Conservation (phyloP, 2,888 invertebrate genomes). For the Gymnoscelis rufifasciata region DNA sequence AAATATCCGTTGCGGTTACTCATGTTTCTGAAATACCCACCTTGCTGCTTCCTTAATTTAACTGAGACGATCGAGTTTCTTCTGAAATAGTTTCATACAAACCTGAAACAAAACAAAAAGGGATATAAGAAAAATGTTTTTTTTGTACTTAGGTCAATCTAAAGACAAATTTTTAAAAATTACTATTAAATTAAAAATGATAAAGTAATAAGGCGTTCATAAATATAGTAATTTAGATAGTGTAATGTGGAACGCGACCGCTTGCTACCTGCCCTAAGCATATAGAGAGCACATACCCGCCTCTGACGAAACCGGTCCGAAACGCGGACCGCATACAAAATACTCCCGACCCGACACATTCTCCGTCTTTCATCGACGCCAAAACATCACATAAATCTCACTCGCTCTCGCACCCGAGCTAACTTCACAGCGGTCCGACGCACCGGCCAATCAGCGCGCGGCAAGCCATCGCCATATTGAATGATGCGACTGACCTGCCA, state of each 20-base stretch:
- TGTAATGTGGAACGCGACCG: constrained; percentile 8
- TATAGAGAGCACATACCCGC: constrained; percentile 71
- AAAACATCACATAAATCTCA: constrained; percentile 71
- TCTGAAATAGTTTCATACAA: constrained; percentile 34
- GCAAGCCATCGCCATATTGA: constrained; percentile 74
- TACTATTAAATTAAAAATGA: too few relatives aligned
- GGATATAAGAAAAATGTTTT: neutral
- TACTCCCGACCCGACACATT: constrained; percentile 65
- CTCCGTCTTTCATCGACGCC: constrained; percentile 72
- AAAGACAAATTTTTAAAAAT: too few relatives aligned
- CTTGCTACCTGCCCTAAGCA: constrained; percentile 65
- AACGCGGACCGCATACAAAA: constrained; percentile 70
- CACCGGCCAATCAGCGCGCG: constrained; percentile 54
- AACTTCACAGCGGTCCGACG: constrained; percentile 61
- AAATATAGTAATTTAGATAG: neutral
- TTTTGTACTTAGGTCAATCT: too few relatives aligned
- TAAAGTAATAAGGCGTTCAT: too few relatives aligned
- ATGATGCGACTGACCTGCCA: constrained; percentile 56
- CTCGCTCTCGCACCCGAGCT: constrained; percentile 63
- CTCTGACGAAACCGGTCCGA: constrained; percentile 73
- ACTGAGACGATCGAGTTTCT: constrained; percentile 7
- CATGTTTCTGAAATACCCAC: constrained; percentile 26
- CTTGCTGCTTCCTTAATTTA: constrained; percentile 20
- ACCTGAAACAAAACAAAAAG: constrained; percentile 62
- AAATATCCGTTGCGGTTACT: constrained; percentile 10